phyloP scores from a whole-genome alignment of 2,888 invertebrate genomes.

The Eudemis profundana region DNA sequence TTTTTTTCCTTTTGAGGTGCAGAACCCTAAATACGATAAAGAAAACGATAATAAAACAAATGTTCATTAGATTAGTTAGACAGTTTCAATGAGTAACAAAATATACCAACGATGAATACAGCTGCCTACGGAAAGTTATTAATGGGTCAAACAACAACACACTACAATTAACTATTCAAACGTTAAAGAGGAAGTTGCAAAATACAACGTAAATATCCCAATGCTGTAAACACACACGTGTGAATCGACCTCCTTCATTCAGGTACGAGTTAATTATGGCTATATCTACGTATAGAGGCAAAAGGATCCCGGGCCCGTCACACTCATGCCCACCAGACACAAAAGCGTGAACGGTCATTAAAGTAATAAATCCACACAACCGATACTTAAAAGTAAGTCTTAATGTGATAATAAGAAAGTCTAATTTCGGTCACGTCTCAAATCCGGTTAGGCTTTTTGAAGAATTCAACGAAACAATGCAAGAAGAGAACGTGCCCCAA shows the following conservation, averaged over 20 bases:
- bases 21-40: no score
- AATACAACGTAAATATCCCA: conserved; percentile 19
- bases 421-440: conserved; percentile 55
- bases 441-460: conserved; percentile 64
- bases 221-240: conserved; percentile 54
- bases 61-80: background rate
- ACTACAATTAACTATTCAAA: conserved; percentile 25
- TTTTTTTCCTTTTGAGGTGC: no score
- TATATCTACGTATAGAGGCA: conserved; percentile 70
- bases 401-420: conserved; percentile 64
- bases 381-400: conserved; percentile 63
- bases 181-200: conserved; percentile 35
- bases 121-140: background rate
- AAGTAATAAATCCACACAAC: conserved; percentile 64
- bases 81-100: conserved; percentile 9
- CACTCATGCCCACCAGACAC: conserved; percentile 81
- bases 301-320: conserved; percentile 80
- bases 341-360: conserved; percentile 71
- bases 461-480: conserved; percentile 60
- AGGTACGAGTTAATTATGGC: conserved; percentile 83
- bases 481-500: conserved; percentile 81
- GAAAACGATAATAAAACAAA: no score
- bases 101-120: background rate
- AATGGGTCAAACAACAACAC: conserved; percentile 18
- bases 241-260: conserved; percentile 65